Base-by-base conservation (phyloP, 2,797 vertebrate genomes). In the Rhynchonycteris naso region DNA sequence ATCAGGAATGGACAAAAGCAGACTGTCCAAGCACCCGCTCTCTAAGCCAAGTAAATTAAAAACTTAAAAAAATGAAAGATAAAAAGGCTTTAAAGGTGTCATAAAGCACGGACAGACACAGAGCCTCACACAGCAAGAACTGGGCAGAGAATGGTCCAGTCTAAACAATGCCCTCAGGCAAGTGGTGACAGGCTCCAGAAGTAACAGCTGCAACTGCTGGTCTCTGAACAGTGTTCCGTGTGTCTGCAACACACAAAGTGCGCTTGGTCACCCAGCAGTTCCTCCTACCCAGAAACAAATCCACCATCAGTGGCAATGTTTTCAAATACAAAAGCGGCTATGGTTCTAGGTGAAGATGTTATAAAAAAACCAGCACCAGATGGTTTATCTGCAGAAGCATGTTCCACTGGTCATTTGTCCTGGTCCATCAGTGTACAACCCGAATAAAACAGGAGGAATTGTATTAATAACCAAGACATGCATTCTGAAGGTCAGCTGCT, bases 321-420 rank as follows among this genome's bases (percentile, higher is more conserved):
- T 92, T 90, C 78, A 88, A 78, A 94, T 9, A 95, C 96, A 96
- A 95, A 96, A 90, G 54, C 33, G 22, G 61, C 52, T 24, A 19
- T 2, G 16, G 84, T 84, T 85, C 94, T 71, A 78, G 89, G 83
- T 5, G 38, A 92, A n/a, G 12, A 66, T 83, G 69, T 30, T 59
- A 18, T 80, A 68, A 89, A 83, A 81, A 94, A 93, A 58, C 24
- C 58, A 33, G 72, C 9, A 24, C 84, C 88, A 84, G 68, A 80
- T 84, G 87, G 87, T 50, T 78, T 59, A 63, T 84, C 94, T 94
- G 71, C 71, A 87, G 76, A 90, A 79, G 35, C 38, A 50, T 54
- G 63, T 81, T 66, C 52, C 72, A 79, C 65, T 30, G 65, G 61
- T 81, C 56, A 24, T 35, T 47, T 50, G 22, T 56, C 78, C 83